A percentile compares a stretch with the other conserved stretches of the same genome.
phyloP scores from a whole-genome alignment of 2,113 vertebrate genomes.

The Cottus gobio region DNA sequence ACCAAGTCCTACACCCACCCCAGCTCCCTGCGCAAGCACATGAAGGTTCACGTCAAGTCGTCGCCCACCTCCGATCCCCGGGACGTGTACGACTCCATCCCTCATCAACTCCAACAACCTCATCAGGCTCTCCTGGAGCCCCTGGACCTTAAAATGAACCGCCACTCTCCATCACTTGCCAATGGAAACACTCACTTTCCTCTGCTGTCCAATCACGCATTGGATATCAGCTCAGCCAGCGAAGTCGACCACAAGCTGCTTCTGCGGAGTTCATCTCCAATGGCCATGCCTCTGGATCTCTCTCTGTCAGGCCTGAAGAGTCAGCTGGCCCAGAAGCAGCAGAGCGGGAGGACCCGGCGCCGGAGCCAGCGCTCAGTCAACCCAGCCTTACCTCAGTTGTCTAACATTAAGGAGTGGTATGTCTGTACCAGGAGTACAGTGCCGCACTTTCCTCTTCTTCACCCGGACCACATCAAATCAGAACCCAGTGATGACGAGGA shows the following conservation, averaged over 20 bases:
- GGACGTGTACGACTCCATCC: slow-evolving; percentile 62
- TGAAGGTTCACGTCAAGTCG: slow-evolving; percentile 97
- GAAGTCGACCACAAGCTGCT: slow-evolving; percentile 63
- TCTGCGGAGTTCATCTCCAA: slow-evolving; percentile 67
- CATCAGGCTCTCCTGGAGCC: slow-evolving; percentile 70
- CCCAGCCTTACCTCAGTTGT: slow-evolving; percentile 90
- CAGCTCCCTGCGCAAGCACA: slow-evolving; percentile 95
- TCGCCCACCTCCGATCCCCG: slow-evolving; percentile 87
- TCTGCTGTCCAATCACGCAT: slow-evolving; percentile 47
- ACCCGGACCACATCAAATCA: slow-evolving; percentile 79
- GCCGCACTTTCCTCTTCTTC: slow-evolving; percentile 68
- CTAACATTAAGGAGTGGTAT: slow-evolving; percentile 98
- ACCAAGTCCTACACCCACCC: slow-evolving; percentile 98
- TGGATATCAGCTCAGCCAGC: slow-evolving; percentile 41
- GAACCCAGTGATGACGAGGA: slow-evolving; percentile 77
- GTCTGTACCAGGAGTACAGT: slow-evolving; percentile 89
- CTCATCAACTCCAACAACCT: slow-evolving; percentile 65
- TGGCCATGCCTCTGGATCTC: slow-evolving; percentile 74
- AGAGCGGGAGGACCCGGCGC: slow-evolving; percentile 47
- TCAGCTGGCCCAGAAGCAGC: slow-evolving; percentile 74
- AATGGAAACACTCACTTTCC: slow-evolving; percentile 49
- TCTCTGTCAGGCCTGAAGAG: slow-evolving; percentile 81
- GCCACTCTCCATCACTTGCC: slow-evolving; percentile 57
- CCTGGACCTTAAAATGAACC: slow-evolving; percentile 78
- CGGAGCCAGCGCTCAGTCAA: slow-evolving; percentile 78